Base-by-base conservation (phyloP, 2,797 vertebrate genomes). In the Cetoscarus ocellatus region DNA sequence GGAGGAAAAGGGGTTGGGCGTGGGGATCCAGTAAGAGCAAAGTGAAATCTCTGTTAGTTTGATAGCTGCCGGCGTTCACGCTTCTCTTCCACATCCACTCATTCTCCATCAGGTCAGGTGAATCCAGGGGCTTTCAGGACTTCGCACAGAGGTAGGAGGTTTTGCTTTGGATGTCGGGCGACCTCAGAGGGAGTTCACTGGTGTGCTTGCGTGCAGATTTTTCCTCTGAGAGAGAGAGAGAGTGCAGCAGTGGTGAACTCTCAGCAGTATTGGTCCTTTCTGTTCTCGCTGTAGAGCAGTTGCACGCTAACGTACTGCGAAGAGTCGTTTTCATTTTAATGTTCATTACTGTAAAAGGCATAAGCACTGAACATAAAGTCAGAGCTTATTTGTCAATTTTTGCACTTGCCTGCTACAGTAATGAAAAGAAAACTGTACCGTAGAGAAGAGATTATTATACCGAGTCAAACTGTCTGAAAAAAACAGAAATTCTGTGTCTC, bases 11-110 rank as follows among this genome's bases (percentile, higher is more conserved):
- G 58, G 67, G 77, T 60, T 56, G 82, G 52, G 59, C 58, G 15
- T 18, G 61, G 72, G n/a, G 67, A 73, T 73, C 73, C 57, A 84
- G 66, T 40, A 44, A 76, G 77, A 70, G 84, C 77, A 62, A 78
- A 84, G 89, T 83, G 76, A 74, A 86, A 84, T 67, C 70, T 84
- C 68, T 73, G 62, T 85, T 89, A 75, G 81, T 91, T 85, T 88
- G 80, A 91, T 86, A 84, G 84, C 87, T 79, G 86, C 75, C 66
- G 85, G 68, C 80, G 14, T 66, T 76, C 74, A 61, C 75, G 19
- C 73, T 62, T 68, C 72, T 77, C 79, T 63, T 42, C 64, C 54
- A 10, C 65, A 63, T 52, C 59, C 64, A 3, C 73, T 57, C 57
- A 67, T 48, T 72, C 51, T 44, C 48, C 54, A 18, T 43, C 38